Conservation (phyloP, 2,888 invertebrate genomes). For the Philonicus albiceps region DNA sequence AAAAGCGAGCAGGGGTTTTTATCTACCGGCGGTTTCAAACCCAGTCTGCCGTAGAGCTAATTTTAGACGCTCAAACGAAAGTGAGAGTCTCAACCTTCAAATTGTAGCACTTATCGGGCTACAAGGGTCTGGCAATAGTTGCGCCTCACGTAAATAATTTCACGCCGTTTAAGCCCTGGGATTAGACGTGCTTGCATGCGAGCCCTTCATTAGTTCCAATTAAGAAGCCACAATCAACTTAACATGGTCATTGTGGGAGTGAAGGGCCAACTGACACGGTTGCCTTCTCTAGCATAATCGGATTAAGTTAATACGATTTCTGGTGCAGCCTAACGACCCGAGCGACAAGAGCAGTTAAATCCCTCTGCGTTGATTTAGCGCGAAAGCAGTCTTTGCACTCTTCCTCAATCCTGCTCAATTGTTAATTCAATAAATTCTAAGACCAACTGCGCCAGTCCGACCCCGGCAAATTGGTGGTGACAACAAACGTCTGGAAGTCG, state of each 20-base stretch:
- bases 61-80: not conserved
- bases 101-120: not conserved
- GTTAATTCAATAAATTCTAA: conserved; percentile 35
- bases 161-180: not conserved
- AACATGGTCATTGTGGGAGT: conserved; percentile 2
- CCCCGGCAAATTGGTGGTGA: conserved; percentile 34
- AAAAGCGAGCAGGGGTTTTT: not conserved
- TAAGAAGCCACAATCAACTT: conserved; percentile 25
- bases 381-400: conserved; percentile 6
- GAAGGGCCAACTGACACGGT: conserved; percentile 2
- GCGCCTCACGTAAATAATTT: not conserved
- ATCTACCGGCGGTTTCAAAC: not conserved
- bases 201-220: conserved; percentile 37
- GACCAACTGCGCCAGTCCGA: not conserved
- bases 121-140: not conserved
- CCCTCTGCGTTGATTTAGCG: conserved; percentile 16
- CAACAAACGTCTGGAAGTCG: conserved; percentile 32
- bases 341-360: not conserved
- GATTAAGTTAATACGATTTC: conserved; percentile 34
- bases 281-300: conserved; percentile 22
- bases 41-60: not conserved
- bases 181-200: conserved; percentile 2
- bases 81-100: not conserved
- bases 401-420: conserved; percentile 12
- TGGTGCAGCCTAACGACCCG: conserved; percentile 13